Conservation (phyloP, 1,140 invertebrate genomes). For the Brachionus sp. region DNA sequence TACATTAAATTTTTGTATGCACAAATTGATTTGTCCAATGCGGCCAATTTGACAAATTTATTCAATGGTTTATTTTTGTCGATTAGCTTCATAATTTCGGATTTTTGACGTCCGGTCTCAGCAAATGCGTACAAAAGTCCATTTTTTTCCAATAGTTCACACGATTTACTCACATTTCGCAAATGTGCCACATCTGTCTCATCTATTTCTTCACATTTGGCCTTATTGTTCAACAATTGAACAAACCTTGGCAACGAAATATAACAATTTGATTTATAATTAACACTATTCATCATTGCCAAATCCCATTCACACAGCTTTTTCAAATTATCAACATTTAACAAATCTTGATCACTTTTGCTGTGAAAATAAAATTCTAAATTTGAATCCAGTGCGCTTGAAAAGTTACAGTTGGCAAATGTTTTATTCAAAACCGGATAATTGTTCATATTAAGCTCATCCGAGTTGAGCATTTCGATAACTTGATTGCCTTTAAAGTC, state of each 20-base stretch:
- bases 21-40: not conserved
- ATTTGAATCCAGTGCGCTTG: not conserved
- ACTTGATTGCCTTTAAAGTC: not conserved
- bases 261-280: not conserved
- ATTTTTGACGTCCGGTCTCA: not conserved
- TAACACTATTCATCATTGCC: not conserved
- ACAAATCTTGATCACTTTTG: not conserved
- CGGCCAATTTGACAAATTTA: not conserved
- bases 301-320: slow-evolving; percentile 22
- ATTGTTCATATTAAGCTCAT: not conserved
- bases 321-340: slow-evolving; percentile 8
- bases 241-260: slow-evolving; percentile 19
- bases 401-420: not conserved
- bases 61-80: slow-evolving; percentile 26
- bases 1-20: not conserved
- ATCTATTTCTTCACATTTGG: not conserved
- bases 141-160: not conserved
- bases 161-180: not conserved
- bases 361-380: slow-evolving; percentile 33
- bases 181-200: not conserved
- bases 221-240: not conserved
- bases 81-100: slow-evolving; percentile 6
- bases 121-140: not conserved
- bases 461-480: not conserved
- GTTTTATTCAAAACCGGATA: not conserved